Percentiles rank a stretch among this genome's conserved stretches.
Evolutionary conservation across 2,113 vertebrate genomes (phyloP).

Genomic region (Glaucomys volans): DNA sequence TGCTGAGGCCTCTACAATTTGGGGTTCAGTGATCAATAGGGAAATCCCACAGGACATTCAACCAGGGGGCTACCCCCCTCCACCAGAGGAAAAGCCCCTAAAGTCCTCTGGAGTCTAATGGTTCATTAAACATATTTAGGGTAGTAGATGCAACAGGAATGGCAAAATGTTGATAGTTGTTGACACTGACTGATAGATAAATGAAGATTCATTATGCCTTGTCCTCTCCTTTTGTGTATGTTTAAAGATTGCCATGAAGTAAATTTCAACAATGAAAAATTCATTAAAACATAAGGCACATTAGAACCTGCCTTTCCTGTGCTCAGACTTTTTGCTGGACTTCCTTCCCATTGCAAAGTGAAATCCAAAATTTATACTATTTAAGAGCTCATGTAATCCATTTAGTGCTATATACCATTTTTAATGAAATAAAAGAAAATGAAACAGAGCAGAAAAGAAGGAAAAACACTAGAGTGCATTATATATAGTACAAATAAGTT

Average conservation of each 20-base stretch:
- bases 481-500: too few species aligned
- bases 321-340: neutral
- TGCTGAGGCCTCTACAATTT: neutral
- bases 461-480: too few species aligned
- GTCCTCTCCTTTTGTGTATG: too few species aligned
- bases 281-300: neutral
- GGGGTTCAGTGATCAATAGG: neutral
- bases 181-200: neutral
- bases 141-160: neutral
- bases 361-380: neutral
- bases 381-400: neutral
- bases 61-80: neutral
- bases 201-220: neutral
- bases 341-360: neutral
- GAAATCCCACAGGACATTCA: neutral
- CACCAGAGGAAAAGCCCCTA: neutral
- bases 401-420: neutral
- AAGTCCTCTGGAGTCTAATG: neutral
- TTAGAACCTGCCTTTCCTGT: neutral
- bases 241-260: neutral
- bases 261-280: neutral
- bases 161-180: neutral
- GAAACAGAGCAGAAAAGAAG: too few species aligned
- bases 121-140: neutral
- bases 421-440: too few species aligned